phyloP scores from a whole-genome alignment of 2,888 invertebrate species.

The Mycogona germanica region DNA sequence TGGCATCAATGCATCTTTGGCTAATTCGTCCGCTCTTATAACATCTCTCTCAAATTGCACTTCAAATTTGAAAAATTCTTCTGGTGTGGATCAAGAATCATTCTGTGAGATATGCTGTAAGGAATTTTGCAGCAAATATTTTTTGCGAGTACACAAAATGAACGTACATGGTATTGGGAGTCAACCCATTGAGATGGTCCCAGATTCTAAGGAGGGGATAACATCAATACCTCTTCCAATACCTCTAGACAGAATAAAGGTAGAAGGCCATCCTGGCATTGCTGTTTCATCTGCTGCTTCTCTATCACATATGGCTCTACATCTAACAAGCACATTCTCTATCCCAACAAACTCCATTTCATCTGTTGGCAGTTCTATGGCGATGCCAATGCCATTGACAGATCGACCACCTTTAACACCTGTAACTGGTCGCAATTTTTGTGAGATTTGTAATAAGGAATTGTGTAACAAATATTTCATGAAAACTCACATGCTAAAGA shows the following conservation, averaged over 20 bases:
- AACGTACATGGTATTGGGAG: conserved; percentile 48
- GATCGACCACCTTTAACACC: conserved; percentile 17
- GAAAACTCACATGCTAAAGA: conserved; percentile 98
- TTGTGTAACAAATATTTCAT: conserved; percentile 99
- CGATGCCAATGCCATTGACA: conserved; percentile 3
- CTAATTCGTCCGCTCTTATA: background rate
- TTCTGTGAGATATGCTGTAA: conserved; percentile 46
- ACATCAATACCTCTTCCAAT: background rate
- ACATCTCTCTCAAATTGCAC: background rate
- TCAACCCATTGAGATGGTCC: too few species aligned
- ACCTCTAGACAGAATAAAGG: background rate
- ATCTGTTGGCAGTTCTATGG: conserved; percentile 2
- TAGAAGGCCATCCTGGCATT: background rate
- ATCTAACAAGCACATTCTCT: background rate
- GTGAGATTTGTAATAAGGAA: conserved; percentile 97
- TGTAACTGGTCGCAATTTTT: conserved; percentile 51
- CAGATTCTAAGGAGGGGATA: too few species aligned
- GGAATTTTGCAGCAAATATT: conserved; percentile 47
- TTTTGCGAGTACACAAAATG: conserved; percentile 53
- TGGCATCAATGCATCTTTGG: too few species aligned
- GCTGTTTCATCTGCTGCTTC: background rate
- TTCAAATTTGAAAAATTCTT: conserved; percentile 7
- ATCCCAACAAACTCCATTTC: background rate
- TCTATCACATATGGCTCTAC: background rate
- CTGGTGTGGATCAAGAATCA: conserved; percentile 24